Conservation (phyloP, 2,113 vertebrate genomes). For the Ifrita kowaldi region DNA sequence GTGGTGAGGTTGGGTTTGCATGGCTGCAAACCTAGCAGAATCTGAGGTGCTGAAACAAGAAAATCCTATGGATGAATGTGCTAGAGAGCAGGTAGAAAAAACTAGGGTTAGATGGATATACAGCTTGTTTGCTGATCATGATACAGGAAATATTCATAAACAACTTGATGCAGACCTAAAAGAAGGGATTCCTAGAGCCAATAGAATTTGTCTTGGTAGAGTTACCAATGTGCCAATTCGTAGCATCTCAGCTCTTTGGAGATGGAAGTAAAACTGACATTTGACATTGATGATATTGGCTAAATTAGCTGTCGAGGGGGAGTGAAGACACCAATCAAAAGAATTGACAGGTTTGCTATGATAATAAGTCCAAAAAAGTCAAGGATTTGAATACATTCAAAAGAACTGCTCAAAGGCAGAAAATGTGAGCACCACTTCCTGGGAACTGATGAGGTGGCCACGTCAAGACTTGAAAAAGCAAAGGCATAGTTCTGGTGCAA, state of each 20-base stretch:
- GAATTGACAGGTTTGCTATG: not conserved
- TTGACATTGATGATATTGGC: not conserved
- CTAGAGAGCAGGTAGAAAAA: not conserved
- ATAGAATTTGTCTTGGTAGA: not conserved
- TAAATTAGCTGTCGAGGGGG: not conserved
- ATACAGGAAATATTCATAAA: not conserved
- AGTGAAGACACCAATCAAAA: not conserved
- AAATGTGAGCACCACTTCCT: not conserved
- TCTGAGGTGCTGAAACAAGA: not conserved
- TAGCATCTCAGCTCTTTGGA: not conserved
- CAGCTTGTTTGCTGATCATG: not conserved
- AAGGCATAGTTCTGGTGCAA: not conserved
- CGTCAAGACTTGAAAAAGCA: not conserved
- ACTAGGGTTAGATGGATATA: not conserved
- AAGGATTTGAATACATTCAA: not conserved
- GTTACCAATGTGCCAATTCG: not conserved
- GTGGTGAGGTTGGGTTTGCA: not conserved
- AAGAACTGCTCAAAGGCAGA: not conserved
- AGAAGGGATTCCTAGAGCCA: not conserved
- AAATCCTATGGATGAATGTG: not conserved
- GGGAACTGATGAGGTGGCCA: not conserved
- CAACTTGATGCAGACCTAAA: not conserved
- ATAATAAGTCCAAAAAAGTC: not conserved
- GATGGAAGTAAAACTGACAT: not conserved
- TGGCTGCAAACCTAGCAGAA: not conserved